Evolutionary conservation across 2,797 vertebrate genomes (phyloP), one percentile per base, ranked within the genome.

Genomic region (Protonibea diacanthus): DNA sequence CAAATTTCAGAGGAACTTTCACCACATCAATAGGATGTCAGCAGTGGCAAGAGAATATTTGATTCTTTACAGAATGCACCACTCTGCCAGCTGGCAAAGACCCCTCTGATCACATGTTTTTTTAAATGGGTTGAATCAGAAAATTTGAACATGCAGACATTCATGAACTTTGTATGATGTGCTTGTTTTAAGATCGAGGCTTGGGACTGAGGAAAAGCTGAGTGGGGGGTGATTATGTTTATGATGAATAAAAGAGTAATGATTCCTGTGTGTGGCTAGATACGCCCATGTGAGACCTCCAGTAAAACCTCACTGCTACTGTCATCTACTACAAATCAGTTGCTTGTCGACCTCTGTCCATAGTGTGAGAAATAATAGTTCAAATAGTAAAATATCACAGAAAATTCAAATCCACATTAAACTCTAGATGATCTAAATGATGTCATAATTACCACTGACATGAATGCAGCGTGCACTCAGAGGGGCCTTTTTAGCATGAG

Each of bases 41-140:
- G 76, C 33, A 68, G 76, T 78, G 80, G 80, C 84, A 77, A 88
- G 82, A 83, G 88, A 86, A 88, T 91, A 87, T 91, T 88, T 81
- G 47, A 92, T 86, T 80, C 56, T 71, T 82, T 78, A 74, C 77
- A 73, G 64, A 89, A 76, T 71, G 72, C 18, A 60, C 49, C 63
- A 77, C 78, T 71, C 65, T 59, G 83, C 76, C 63, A 82, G 63
- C 64, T 72, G 67, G 67, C 60, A 52, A 62, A 74, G 42, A 72
- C 40, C 53, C 67, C 72, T 92, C 68, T 89, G 82, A 93, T 94
- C 88, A 76, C 18, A 61, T 57, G 47, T 78, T 84, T 80, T 83
- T 82, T 87, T 65, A 83, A 89, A 79, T 71, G 23, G 60, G 56
- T 74, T 70, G 47, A 87, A 88, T 82, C 79, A 85, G 72, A 83